These are phyloP conservation scores for Oophaga pumilio DNA, from an alignment of 2,113 vertebrate genomes.

Conservation along the genomic window DNA sequence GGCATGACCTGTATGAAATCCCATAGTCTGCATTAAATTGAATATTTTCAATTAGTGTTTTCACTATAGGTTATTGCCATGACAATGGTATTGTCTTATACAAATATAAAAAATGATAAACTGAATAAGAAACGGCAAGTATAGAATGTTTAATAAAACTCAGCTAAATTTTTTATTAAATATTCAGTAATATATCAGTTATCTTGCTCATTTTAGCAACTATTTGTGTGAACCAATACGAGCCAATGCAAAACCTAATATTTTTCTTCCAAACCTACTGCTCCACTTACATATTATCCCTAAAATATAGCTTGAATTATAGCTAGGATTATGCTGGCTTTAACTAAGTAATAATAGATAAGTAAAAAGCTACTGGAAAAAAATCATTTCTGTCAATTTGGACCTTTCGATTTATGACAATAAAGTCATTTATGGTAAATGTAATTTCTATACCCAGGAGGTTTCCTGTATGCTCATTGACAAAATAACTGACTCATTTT, in stretches of 20 bases:
- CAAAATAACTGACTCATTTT: conserved; percentile 43
- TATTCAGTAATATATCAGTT: too few species aligned
- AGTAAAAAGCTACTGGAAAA: neutral
- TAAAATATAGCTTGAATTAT: neutral
- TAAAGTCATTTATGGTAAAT: conserved; percentile 55
- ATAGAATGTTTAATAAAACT: neutral
- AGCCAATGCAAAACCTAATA: neutral
- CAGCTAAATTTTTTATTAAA: too few species aligned
- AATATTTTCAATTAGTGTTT: neutral
- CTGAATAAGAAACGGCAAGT: neutral
- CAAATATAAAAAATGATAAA: neutral
- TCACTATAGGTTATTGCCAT: neutral
- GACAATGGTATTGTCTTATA: neutral
- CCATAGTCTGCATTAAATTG: too few species aligned
- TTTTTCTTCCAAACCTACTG: neutral
- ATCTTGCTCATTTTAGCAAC: too few species aligned
- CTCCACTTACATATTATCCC: neutral
- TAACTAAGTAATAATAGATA: conserved; percentile 28
- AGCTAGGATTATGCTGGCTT: conserved; percentile 17
- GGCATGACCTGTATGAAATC: neutral
- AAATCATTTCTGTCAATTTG: conserved; percentile 44
- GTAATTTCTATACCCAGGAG: conserved; percentile 47
- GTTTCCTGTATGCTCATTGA: conserved; percentile 38
- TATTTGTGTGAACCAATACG: too few species aligned
- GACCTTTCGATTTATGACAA: conserved; percentile 31